Conservation (phyloP, 2,113 vertebrate species). For the Hoplias malabaricus region DNA sequence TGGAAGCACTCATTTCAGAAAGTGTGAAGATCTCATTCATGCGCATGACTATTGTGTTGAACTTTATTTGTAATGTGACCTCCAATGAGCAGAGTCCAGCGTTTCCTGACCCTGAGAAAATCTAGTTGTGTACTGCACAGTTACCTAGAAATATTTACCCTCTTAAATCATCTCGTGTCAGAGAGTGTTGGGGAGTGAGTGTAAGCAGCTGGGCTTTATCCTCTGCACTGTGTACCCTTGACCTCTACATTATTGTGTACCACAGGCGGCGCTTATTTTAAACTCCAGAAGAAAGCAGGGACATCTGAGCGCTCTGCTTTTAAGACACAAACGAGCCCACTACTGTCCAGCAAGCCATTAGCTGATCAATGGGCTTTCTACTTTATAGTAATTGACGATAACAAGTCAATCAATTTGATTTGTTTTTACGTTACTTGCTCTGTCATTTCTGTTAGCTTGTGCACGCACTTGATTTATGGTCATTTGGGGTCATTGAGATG, state of each 20-base stretch:
- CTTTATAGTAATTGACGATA: constrained; percentile 17
- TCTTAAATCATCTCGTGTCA: neutral
- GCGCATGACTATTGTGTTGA: neutral
- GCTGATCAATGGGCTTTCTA: neutral
- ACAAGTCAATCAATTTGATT: constrained; percentile 28
- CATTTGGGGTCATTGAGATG: constrained; percentile 16
- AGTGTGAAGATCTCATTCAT: neutral
- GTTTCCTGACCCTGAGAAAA: neutral
- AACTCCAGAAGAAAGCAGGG: neutral
- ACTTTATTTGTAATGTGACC: neutral
- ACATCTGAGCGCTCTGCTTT: neutral
- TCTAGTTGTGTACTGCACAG: neutral
- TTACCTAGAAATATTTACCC: neutral
- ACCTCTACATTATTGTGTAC: neutral
- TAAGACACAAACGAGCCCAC: neutral
- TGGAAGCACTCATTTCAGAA: neutral
- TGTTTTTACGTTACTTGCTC: neutral
- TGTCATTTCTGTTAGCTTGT: constrained; percentile 4
- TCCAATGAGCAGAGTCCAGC: neutral
- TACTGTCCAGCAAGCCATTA: neutral
- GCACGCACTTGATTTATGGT: neutral
- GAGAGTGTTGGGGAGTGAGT: neutral
- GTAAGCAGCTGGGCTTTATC: neutral
- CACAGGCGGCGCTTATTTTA: neutral
- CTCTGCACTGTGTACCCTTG: neutral